Conservation (phyloP, 92 coral and sea anemone genomes). For the Epizoanthus ramosus region DNA sequence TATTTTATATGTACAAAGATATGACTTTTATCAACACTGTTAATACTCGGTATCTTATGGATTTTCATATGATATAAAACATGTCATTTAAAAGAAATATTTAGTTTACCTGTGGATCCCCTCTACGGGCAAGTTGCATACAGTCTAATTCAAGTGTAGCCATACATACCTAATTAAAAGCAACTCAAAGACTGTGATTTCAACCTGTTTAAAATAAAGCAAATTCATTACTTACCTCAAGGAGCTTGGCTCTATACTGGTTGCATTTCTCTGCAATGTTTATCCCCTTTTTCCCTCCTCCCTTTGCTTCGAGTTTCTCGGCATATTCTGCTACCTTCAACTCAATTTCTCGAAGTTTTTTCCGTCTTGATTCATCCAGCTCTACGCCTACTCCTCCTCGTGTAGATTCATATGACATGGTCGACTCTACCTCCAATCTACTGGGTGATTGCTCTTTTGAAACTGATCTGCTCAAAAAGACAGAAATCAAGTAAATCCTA, state of each 20-base stretch:
- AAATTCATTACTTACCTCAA: conserved; percentile 67
- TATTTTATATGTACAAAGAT: too few species aligned
- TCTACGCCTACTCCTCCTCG: conserved; percentile 69
- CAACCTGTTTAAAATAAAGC: neutral
- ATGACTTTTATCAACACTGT: too few species aligned
- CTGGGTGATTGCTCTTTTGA: conserved; percentile 71
- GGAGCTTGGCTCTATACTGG: conserved; percentile 80
- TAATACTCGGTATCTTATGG: too few species aligned
- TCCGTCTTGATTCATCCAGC: conserved; percentile 87
- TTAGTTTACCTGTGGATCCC: too few species aligned
- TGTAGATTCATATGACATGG: conserved; percentile 43
- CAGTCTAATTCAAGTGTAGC: neutral
- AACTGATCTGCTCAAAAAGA: conserved; percentile 37
- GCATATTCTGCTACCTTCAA: conserved; percentile 96
- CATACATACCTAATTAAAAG: neutral
- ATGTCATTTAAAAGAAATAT: too few species aligned
- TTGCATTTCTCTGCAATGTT: conserved; percentile 90
- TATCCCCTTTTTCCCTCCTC: conserved; percentile 65
- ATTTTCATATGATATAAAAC: too few species aligned
- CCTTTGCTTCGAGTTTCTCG: conserved; percentile 95
- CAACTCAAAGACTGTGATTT: neutral
- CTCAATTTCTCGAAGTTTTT: conserved; percentile 93
- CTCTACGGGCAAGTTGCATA: neutral
- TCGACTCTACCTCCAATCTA: conserved; percentile 58
- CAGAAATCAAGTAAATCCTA: conserved; percentile 19